Evolutionary conservation across 2,797 vertebrate genomes (phyloP).

Genomic region (Arctocebus calabarensis): DNA sequence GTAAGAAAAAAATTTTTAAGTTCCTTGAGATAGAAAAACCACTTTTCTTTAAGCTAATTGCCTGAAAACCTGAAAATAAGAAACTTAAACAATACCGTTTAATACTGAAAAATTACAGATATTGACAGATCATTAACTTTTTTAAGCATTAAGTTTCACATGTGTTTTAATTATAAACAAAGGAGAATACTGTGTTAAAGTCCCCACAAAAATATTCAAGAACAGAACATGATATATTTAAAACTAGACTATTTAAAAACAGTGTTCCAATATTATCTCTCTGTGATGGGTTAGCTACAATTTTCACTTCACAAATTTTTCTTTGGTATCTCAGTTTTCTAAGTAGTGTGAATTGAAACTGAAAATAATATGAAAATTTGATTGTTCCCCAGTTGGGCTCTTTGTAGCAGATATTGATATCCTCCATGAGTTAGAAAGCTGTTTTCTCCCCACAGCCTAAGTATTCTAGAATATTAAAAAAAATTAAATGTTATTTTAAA

Average conservation of each 20-base stretch:
- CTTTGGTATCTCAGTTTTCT: slow-evolving; percentile 21
- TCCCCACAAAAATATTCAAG: not conserved
- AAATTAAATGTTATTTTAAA: slow-evolving; percentile 63
- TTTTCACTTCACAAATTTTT: slow-evolving; percentile 38
- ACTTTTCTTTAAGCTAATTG: not conserved
- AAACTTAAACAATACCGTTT: not conserved
- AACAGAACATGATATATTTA: not conserved
- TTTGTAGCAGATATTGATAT: slow-evolving; percentile 32
- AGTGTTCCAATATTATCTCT: not conserved
- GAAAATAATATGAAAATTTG: slow-evolving; percentile 15
- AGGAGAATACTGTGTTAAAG: not conserved
- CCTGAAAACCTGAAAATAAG: not conserved
- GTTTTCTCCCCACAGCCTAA: not conserved
- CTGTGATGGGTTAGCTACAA: not conserved
- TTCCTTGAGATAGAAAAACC: not conserved
- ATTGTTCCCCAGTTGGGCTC: not conserved
- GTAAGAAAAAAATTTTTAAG: not conserved
- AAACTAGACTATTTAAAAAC: not conserved
- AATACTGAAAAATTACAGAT: slow-evolving; percentile 18
- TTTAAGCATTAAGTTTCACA: slow-evolving; percentile 17
- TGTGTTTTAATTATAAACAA: slow-evolving; percentile 21
- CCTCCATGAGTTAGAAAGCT: not conserved
- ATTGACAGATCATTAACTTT: slow-evolving; percentile 20
- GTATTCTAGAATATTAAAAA: slow-evolving; percentile 33
- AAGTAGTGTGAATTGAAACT: slow-evolving; percentile 7